Percentiles rank a stretch among this genome's conserved stretches.
Conservation (phyloP, 2,888 invertebrate species). For the Lucinisca nassula region DNA sequence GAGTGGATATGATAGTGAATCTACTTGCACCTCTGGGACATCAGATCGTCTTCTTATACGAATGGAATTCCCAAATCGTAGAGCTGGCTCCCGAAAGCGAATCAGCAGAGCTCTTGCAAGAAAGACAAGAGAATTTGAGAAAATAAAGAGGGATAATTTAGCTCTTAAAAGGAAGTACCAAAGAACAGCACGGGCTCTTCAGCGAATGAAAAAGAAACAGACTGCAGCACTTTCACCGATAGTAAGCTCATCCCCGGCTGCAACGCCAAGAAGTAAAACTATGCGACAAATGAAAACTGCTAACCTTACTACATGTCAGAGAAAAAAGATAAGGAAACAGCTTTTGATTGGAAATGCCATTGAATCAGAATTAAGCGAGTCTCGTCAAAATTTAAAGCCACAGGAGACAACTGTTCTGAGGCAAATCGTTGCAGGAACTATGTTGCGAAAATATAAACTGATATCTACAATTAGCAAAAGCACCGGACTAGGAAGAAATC, state of each 20-base stretch:
- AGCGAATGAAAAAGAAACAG: not conserved
- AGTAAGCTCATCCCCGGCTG: no score
- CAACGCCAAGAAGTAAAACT: not conserved
- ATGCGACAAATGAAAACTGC: not conserved
- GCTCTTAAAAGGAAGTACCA: not conserved
- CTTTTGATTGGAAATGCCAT: slow-evolving; percentile 1
- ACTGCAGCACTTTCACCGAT: no score
- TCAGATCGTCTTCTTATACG: not conserved
- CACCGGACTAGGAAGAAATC: slow-evolving; percentile 26
- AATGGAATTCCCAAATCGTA: not conserved
- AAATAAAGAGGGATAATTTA: not conserved
- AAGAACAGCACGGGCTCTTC: not conserved
- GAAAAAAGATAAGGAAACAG: not conserved
- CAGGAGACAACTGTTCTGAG: not conserved
- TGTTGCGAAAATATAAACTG: not conserved
- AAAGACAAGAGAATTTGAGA: not conserved
- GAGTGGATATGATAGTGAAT: not conserved
- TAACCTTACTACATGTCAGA: not conserved
- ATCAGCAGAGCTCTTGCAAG: not conserved
- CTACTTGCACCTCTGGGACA: not conserved
- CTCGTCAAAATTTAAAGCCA: not conserved
- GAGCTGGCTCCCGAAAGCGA: not conserved
- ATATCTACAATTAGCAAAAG: not conserved
- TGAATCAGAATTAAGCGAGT: not conserved
- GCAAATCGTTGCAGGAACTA: not conserved